Evolutionary conservation across 1,140 invertebrate species (phyloP).

Genomic region (Panagrolaimus sp.): DNA sequence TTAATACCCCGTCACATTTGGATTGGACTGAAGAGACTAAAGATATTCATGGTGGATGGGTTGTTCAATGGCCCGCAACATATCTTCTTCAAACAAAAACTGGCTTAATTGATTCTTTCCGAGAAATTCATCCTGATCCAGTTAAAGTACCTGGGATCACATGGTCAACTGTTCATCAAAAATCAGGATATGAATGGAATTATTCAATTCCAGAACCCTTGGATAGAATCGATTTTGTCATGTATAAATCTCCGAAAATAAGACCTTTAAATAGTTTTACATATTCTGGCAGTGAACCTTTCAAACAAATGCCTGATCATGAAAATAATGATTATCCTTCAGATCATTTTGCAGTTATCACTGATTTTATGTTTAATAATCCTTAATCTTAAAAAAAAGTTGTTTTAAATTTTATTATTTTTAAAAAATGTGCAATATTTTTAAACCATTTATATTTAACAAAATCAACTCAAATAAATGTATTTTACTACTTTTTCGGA

Average conservation of each 20-base stretch:
- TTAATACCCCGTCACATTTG: conserved; percentile 31
- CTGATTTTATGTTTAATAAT: conserved; percentile 19
- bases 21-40: conserved; percentile 35
- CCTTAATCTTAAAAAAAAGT: no score
- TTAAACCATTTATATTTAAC: no score
- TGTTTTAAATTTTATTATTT: no score
- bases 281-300: conserved; percentile 6
- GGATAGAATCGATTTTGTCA: conserved; percentile 12
- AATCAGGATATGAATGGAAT: neutral
- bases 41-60: conserved; percentile 33
- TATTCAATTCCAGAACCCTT: neutral
- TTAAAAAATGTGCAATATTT: no score
- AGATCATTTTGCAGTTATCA: conserved; percentile 25
- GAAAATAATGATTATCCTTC: conserved; percentile 20
- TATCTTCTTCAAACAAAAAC: conserved; percentile 27
- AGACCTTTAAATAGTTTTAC: conserved; percentile 13
- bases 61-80: conserved; percentile 36
- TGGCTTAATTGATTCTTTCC: conserved; percentile 25
- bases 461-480: no score
- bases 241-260: conserved; percentile 18
- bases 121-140: conserved; percentile 24
- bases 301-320: neutral
- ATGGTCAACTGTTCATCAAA: neutral
- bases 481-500: no score
- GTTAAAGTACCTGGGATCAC: conserved; percentile 18